These are phyloP conservation scores for Rhipidura dahli DNA, from an alignment of 2,113 vertebrate species.

Conservation along the genomic window DNA sequence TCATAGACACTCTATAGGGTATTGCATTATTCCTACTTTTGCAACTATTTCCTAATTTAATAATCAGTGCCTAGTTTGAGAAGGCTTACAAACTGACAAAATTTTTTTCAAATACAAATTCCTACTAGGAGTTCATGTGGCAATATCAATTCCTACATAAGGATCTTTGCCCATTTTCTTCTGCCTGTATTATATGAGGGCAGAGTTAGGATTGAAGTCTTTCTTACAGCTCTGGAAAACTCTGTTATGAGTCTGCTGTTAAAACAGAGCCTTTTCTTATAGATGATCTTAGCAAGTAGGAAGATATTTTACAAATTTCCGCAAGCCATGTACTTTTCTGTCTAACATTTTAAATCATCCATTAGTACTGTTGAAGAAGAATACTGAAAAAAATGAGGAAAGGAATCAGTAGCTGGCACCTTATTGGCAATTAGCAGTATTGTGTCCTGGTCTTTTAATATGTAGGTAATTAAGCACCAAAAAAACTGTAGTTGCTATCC, in stretches of 20 bases:
- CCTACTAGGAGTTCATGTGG: neutral
- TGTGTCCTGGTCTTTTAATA: neutral
- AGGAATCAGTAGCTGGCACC: neutral
- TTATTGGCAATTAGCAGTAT: neutral
- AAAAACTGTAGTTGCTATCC: neutral
- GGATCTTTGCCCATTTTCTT: neutral
- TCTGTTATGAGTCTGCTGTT: neutral
- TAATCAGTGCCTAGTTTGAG: neutral
- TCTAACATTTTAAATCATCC: neutral
- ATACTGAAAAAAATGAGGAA: neutral
- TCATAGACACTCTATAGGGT: neutral
- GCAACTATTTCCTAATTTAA: neutral
- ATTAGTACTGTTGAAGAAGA: neutral
- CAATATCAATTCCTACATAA: neutral
- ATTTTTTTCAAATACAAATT: neutral
- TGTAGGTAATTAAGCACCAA: neutral
- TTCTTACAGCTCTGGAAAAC: neutral
- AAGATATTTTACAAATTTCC: neutral
- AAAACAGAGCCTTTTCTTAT: neutral
- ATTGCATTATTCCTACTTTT: neutral
- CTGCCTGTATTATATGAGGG: neutral
- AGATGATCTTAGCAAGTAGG: neutral
- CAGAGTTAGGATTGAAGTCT: neutral
- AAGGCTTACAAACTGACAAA: neutral
- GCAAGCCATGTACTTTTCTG: neutral